Evolutionary conservation across 2,888 invertebrate genomes (phyloP).

Genomic region (Callinectes sapidus): DNA sequence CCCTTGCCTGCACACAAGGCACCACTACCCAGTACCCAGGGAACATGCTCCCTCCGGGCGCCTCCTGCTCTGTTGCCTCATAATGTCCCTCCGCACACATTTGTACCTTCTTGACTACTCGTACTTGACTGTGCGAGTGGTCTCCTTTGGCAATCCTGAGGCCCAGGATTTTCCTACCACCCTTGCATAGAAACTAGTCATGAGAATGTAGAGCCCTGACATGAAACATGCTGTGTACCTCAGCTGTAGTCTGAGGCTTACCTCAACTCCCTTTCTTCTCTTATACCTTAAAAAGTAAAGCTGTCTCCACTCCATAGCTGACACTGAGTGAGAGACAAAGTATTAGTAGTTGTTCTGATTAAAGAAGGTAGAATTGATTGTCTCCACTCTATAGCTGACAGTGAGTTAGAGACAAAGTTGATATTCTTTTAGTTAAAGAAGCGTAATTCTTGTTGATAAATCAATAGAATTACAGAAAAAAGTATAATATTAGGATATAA

Average conservation of each 20-base stretch:
- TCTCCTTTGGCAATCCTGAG: neutral
- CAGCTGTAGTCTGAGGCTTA: neutral
- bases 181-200: neutral
- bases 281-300: neutral
- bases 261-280: neutral
- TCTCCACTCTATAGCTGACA: too few species aligned
- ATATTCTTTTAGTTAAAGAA: neutral
- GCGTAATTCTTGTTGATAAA: neutral
- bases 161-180: neutral
- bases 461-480: neutral
- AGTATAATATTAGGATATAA: neutral
- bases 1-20: neutral
- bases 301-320: neutral
- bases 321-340: neutral
- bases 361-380: neutral
- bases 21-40: neutral
- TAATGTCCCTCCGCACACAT: neutral
- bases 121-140: neutral
- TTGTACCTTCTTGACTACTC: neutral
- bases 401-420: neutral
- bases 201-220: neutral
- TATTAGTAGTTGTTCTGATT: neutral
- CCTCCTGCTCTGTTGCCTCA: slow-evolving; percentile 6
- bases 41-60: neutral
- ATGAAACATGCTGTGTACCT: neutral